Evolutionary conservation across 2,888 invertebrate species (phyloP).

Genomic region (Megalurothrips usitatus): DNA sequence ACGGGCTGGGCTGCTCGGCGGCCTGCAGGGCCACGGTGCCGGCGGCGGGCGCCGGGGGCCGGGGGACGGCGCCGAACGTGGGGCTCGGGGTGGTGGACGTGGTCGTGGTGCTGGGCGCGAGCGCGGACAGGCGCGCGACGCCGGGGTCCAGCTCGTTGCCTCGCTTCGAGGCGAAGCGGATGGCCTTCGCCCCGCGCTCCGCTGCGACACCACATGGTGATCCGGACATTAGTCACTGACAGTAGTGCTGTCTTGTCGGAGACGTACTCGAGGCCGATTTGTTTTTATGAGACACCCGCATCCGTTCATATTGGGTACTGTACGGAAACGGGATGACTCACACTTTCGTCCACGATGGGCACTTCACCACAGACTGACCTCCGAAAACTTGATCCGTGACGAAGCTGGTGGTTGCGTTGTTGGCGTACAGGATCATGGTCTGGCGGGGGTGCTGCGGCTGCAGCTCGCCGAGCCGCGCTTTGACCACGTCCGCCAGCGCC

Average conservation of each 20-base stretch:
- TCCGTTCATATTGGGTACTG: no score
- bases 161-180: slow-evolving; percentile 1
- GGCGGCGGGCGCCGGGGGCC: neutral
- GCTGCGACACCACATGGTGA: neutral
- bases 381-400: neutral
- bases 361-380: neutral
- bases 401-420: neutral
- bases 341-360: neutral
- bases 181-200: neutral
- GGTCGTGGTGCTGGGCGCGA: neutral
- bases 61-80: neutral
- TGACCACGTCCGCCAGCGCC: neutral
- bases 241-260: no score
- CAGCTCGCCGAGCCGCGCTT: neutral
- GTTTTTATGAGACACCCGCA: no score
- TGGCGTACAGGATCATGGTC: neutral
- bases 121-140: neutral
- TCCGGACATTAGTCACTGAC: no score
- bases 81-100: neutral
- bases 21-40: slow-evolving; percentile 16
- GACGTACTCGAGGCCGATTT: no score
- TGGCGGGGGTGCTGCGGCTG: neutral
- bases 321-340: no score
- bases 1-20: slow-evolving; percentile 42
- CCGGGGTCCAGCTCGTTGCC: slow-evolving; percentile 9